Percentiles rank a stretch among this genome's conserved stretches.
These are phyloP conservation scores for Parauchenoglanis punctatus DNA, from an alignment of 2,797 vertebrate species.

Conservation along the genomic window DNA sequence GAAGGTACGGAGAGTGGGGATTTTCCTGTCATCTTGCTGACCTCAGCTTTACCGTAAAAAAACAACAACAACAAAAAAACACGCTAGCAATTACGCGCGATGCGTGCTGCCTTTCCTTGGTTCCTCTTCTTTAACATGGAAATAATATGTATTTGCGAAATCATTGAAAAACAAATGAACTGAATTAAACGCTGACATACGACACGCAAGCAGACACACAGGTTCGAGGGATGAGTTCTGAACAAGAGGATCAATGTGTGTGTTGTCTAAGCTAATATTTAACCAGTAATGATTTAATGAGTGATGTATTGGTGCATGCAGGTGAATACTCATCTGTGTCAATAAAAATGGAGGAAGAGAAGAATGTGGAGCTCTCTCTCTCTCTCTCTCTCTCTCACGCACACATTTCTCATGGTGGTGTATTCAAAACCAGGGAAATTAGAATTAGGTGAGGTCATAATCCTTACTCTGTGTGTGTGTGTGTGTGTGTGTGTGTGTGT, in stretches of 20 bases:
- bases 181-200: not conserved
- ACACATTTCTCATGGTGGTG: not conserved
- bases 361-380: not conserved
- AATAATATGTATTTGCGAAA: not conserved
- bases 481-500: not conserved
- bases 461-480: not conserved
- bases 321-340: not conserved
- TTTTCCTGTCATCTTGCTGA: not conserved
- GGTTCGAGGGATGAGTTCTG: not conserved
- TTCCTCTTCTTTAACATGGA: not conserved
- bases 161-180: not conserved
- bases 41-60: not conserved
- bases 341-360: not conserved
- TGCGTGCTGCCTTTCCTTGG: not conserved
- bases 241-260: not conserved
- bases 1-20: not conserved
- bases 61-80: not conserved
- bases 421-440: conserved; percentile 27
- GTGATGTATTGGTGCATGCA: conserved; percentile 3
- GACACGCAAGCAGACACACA: not conserved
- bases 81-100: not conserved
- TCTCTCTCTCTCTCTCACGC: not conserved
- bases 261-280: conserved; percentile 5
- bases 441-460: not conserved
- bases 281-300: conserved; percentile 17